Base-by-base conservation (phyloP, 1,140 invertebrate genomes). In the Papilio polytes region DNA sequence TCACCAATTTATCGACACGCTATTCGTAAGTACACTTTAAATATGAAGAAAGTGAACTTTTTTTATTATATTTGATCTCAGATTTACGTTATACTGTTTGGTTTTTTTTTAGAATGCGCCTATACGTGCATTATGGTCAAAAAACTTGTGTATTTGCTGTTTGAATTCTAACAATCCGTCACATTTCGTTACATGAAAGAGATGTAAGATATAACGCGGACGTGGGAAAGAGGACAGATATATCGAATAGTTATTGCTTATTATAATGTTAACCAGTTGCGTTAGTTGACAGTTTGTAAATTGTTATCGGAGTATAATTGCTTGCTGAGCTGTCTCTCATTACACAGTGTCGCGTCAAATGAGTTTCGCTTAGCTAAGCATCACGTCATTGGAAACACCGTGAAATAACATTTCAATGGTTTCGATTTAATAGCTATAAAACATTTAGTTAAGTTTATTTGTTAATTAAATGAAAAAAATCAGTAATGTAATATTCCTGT, bases 1-100 rank as follows among this genome's bases (percentile, higher is more conserved):
- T 74, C n/a, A 44, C 36, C 72, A 20, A 46, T 41, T 74, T 74
- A 74, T 70, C 22, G 63, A 70, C 63, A 70, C 63, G 63, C 63
- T 31, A 70, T 70, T 70, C 4, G 22, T 26, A 26, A 26, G n/a
- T 59, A 56, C n/a, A 12, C 3, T 9, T 63, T 7, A 6, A 63
- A 63, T 63, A 22, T 26, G 22, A 63, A 26, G 10, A 63, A 63
- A 63, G 20, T 26, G 63, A 31, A 70, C n/a, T 9, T 15, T 70
- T 31, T 63, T 59, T 56, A 8, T 22, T 59, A 10, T 20, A 8
- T 22, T 59, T 10, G 56, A 22, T 22, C 56, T 2, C 7, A 66
- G 8, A 15, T 48, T 48, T 48, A 48, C 13, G 46, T 48, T 48
- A 48, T 48, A 12, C 46, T 48, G 15, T 48, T 48, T 48, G 13